Percentiles rank a stretch among this genome's conserved stretches.
Conservation (phyloP, 2,113 vertebrate genomes). For the Anser brachyrhynchus region DNA sequence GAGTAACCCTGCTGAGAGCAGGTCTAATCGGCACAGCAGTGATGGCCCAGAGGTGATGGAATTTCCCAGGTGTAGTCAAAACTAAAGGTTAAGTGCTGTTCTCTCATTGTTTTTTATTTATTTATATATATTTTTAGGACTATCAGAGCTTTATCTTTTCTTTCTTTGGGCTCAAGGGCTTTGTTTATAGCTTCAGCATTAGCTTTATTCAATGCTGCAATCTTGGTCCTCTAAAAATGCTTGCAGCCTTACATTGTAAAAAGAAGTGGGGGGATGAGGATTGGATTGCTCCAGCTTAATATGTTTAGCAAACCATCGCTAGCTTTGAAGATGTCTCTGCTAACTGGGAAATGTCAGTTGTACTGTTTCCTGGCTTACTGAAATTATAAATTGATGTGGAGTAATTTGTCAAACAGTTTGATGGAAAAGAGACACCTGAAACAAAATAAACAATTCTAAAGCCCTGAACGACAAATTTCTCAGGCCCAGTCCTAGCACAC, state of each 20-base stretch:
- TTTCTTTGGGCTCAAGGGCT: background rate
- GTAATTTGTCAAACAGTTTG: background rate
- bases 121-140: background rate
- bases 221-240: background rate
- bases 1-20: slow-evolving; percentile 1
- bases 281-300: background rate
- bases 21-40: background rate
- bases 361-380: background rate
- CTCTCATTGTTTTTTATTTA: background rate
- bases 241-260: background rate
- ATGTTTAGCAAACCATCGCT: background rate
- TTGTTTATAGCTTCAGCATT: background rate
- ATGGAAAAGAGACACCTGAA: background rate
- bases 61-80: slow-evolving; percentile 6
- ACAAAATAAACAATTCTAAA: background rate
- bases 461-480: background rate
- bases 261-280: background rate
- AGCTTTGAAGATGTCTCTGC: background rate
- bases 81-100: slow-evolving; percentile 40
- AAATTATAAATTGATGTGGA: background rate
- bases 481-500: background rate
- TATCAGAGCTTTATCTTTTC: background rate
- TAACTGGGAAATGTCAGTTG: background rate
- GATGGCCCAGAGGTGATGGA: slow-evolving; percentile 1
- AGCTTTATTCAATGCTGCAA: background rate